Base-by-base conservation (phyloP, 2,113 vertebrate genomes). In the Crotalus helleri region DNA sequence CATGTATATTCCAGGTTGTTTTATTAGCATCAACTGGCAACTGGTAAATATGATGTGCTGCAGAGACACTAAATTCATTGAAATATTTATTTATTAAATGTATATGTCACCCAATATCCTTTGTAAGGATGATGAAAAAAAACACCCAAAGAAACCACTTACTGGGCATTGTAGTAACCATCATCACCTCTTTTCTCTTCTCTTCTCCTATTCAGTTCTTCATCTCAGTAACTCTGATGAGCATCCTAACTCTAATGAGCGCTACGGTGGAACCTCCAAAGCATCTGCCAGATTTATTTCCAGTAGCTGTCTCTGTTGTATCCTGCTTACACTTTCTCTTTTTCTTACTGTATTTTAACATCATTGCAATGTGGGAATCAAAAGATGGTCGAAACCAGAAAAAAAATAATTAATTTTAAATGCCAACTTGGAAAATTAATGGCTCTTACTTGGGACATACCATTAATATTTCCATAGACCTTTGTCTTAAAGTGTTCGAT, bases 301-400 rank as follows among this genome's bases (percentile, higher is more conserved):
- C 99, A 0, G 96, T 99, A 23, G 74, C 98, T 0, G 97, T 99
- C 89, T 99, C 99, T 0, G 7, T 95, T 1, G 59, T 98, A 8
- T 98, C 99, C 94, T 99, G 98, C 92, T 88, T 98, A 10, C 98
- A 99, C 85, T 99, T 99, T 91, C 86, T 99, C 33, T 96, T 98
- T 2, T 98, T 98, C 90, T 95, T 98, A 93, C 0, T 98, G 0
- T 99, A 99, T 93, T 99, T 99, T 92, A 99, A 98, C 57, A 10
- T 98, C 0, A 90, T 99, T 55, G 97, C 99, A 90, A 97, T 99
- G 92, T 99, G 97, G 94, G 97, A 98, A 92, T 96, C 97, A 3
- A 96, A 94, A 85, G 96, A 93, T 64, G 98, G 92, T 91, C 98
- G 96, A 96, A 97, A 92, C 93, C 98, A 98, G 94, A 99, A 99